Base-by-base conservation (phyloP, 2,797 vertebrate genomes). In the Apogon talboti region DNA sequence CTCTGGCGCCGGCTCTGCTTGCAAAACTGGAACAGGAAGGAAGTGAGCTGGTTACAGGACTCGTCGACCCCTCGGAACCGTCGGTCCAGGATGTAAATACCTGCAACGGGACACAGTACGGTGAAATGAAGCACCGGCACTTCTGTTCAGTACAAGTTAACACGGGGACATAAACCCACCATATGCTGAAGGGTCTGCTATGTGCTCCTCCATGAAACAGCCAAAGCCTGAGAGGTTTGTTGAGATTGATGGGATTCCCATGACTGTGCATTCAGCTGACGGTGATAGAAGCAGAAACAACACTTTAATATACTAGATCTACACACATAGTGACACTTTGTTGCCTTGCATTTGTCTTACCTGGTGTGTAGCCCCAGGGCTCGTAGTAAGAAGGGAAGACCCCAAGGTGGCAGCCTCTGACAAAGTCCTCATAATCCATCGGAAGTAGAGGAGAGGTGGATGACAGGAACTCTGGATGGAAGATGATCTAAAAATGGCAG, bases 201-300 rank as follows among this genome's bases (percentile, higher is more conserved):
- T 98, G 84, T 97, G 97, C 49, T 98, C 96, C 76, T 98, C 96
- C 97, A 98, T 98, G 88, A 98, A 98, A 81, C 96, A 98, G 45
- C 97, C 97, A 37, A 98, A 98, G 7, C 97, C 97, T 0, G 97
- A 98, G 41, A 98, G 95, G 87, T 98, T 98, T 40, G 97, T 98
- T 46, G 97, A 97, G 79, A 98, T 78, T 0, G 96, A 98, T 33
- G 96, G 97, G 60, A 98, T 98, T 10, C 97, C 97, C 97, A 98
- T 97, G n/a, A 98, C 97, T 0, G 97, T 98, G 79, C 97, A 98
- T 82, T 98, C 96, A 5, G 97, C 96, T 98, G 85, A 30, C 0
- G 9, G 59, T 11, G 40, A 82, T 3, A 84, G 11, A 73, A 68
- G 37, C 21, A 56, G 24, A 24, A 6, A 45, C 35, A 72, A 18